These are phyloP conservation scores for Emys orbicularis DNA, from an alignment of 2,797 vertebrate species.

Conservation along the genomic window DNA sequence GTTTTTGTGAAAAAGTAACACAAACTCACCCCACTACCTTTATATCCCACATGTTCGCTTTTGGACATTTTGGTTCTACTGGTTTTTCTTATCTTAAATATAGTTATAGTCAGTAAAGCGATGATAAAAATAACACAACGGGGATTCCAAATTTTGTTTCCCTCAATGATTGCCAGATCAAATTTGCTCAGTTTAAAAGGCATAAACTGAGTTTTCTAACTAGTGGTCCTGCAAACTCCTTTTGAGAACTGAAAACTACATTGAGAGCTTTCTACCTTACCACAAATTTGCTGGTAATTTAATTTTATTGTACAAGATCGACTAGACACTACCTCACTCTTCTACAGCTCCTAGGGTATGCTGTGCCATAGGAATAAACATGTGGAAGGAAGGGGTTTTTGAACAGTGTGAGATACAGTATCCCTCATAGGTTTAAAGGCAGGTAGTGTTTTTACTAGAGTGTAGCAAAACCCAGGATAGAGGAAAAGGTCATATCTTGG, in stretches of 20 bases:
- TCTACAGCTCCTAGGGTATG: too few species aligned
- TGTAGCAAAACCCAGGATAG: neutral
- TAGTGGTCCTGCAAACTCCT: too few species aligned
- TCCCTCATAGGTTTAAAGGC: neutral
- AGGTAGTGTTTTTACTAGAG: neutral
- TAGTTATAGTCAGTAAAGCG: neutral
- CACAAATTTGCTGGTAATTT: too few species aligned
- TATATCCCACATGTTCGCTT: neutral
- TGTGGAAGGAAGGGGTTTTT: rapidly evolving
- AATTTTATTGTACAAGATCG: too few species aligned
- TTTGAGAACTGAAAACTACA: too few species aligned
- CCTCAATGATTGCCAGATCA: rapidly evolving
- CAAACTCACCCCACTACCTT: neutral
- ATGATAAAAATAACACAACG: neutral
- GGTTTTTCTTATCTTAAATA: rapidly evolving
- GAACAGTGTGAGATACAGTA: rapidly evolving
- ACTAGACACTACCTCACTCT: too few species aligned
- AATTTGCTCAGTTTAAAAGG: too few species aligned
- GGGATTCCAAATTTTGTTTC: neutral
- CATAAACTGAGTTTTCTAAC: too few species aligned
- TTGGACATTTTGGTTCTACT: neutral
- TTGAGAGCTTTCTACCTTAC: too few species aligned
- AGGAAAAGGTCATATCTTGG: neutral
- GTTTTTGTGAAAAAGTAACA: too few species aligned
- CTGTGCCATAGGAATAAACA: neutral